phyloP scores from a whole-genome alignment of 1,140 invertebrate genomes.

The Phortica variegata region DNA sequence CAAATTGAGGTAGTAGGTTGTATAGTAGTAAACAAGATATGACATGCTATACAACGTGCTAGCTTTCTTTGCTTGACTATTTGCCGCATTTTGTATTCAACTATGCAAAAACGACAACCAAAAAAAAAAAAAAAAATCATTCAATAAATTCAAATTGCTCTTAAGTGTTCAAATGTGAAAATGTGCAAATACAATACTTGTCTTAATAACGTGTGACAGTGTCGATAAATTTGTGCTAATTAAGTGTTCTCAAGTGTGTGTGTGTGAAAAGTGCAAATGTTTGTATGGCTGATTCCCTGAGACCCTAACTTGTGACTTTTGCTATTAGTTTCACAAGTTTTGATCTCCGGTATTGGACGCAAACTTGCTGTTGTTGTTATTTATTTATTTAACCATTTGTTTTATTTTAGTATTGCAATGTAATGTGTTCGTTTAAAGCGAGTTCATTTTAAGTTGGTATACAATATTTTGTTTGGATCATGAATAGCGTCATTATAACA shows the following conservation, averaged over 20 bases:
- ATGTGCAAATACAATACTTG: not conserved
- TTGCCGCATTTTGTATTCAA: slow-evolving; percentile 37
- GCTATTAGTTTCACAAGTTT: slow-evolving; percentile 58
- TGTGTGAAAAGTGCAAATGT: slow-evolving; percentile 54
- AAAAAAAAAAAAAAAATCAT: too few relatives aligned
- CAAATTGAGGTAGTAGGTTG: slow-evolving; percentile 59
- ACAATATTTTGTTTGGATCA: too few relatives aligned
- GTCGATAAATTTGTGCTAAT: not conserved
- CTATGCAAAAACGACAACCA: too few relatives aligned
- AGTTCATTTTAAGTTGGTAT: too few relatives aligned
- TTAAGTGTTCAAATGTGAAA: not conserved
- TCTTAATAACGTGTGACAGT: too few relatives aligned
- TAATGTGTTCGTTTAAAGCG: too few relatives aligned
- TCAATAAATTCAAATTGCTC: too few relatives aligned
- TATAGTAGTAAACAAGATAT: slow-evolving; percentile 50
- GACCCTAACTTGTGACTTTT: slow-evolving; percentile 59
- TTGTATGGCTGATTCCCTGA: slow-evolving; percentile 58
- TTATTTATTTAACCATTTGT: slow-evolving; percentile 1
- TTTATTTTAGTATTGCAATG: too few relatives aligned
- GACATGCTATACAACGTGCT: slow-evolving; percentile 57
- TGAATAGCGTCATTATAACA: too few relatives aligned
- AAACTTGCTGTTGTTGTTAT: slow-evolving; percentile 55
- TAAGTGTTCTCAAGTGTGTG: slow-evolving; percentile 10
- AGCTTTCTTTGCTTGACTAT: slow-evolving; percentile 57
- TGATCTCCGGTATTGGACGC: slow-evolving; percentile 59